Base-by-base conservation (phyloP, 1,140 invertebrate species). In the Protaetia brevitarsis region DNA sequence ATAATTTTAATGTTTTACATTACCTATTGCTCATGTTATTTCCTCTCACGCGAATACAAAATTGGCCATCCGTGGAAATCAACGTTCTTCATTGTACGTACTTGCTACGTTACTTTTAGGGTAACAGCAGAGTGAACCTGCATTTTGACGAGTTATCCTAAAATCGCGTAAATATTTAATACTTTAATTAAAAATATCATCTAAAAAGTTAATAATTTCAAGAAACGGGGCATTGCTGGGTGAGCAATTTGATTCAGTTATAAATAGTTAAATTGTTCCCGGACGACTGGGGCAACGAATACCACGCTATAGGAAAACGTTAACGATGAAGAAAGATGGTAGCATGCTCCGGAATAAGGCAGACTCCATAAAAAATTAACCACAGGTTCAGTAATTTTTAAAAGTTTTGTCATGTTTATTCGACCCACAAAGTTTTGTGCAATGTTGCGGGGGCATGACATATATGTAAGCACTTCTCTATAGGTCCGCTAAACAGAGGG, bases 101-200 rank as follows among this genome's bases (percentile, higher is more conserved):
- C n/a, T n/a, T n/a, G n/a, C n/a, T n/a, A n/a, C n/a, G n/a, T n/a
- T n/a, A n/a, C n/a, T n/a, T n/a, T n/a, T n/a, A n/a, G n/a, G n/a
- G n/a, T n/a, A n/a, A n/a, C n/a, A n/a, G n/a, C n/a, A n/a, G n/a
- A n/a, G n/a, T n/a, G n/a, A n/a, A n/a, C n/a, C n/a, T n/a, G n/a
- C n/a, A n/a, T n/a, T n/a, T n/a, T 23, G 41, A 7, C 21, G 41
- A 10, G 41, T 23, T 51, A 26, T 8, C 13, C 41, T 6, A 51
- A 51, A 51, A 51, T 51, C 21, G 21, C 19, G 41, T 51, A 51
- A 51, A 51, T 51, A 51, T 51, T 51, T 51, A 51, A 51, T 51
- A 19, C 11, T 19, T 51, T 51, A 51, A 51, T 51, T 51, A 51
- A 51, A 51, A 51, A 51, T 51, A 51, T 51, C 41, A 51, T 19